Evolutionary conservation across 2,797 vertebrate genomes (phyloP).

Genomic region (Lophotriccus pileatus): DNA sequence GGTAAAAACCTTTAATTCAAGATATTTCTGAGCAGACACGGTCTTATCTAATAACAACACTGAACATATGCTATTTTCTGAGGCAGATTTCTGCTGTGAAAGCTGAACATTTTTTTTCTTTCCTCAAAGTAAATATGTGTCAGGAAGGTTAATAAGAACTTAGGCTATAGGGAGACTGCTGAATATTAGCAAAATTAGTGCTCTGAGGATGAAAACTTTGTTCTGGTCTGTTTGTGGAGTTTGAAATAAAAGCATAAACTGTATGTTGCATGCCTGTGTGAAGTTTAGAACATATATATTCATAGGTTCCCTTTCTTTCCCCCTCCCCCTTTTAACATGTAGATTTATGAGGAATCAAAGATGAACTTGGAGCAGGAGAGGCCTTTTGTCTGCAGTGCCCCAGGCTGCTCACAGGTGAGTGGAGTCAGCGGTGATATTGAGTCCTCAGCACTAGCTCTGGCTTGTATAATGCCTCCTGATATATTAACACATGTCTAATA

Average conservation of each 20-base stretch:
- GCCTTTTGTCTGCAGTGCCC: slow-evolving; percentile 95
- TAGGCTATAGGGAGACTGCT: neutral
- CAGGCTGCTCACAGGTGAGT: slow-evolving; percentile 99
- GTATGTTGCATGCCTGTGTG: slow-evolving; percentile 37
- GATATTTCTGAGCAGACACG: slow-evolving; percentile 20
- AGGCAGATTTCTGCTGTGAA: slow-evolving; percentile 28
- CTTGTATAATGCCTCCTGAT: slow-evolving; percentile 29
- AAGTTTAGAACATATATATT: slow-evolving; percentile 60
- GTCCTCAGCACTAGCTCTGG: slow-evolving; percentile 50
- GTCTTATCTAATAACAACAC: slow-evolving; percentile 41
- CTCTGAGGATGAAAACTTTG: neutral
- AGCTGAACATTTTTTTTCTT: neutral
- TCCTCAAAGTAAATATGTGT: slow-evolving; percentile 10
- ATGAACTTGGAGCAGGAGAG: slow-evolving; percentile 99
- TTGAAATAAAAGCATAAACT: neutral
- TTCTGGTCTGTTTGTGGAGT: neutral
- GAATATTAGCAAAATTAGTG: neutral
- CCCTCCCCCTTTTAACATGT: slow-evolving; percentile 67
- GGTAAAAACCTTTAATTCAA: slow-evolving; percentile 30
- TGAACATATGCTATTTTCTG: slow-evolving; percentile 16
- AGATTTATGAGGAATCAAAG: slow-evolving; percentile 98
- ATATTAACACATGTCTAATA: slow-evolving; percentile 14
- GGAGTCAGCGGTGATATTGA: slow-evolving; percentile 63
- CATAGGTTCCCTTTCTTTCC: slow-evolving; percentile 71
- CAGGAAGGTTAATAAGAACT: neutral